Conservation (phyloP, 30 jellyfish, hydroid and myxozoan genomes). For the Clytia hemisphaerica region DNA sequence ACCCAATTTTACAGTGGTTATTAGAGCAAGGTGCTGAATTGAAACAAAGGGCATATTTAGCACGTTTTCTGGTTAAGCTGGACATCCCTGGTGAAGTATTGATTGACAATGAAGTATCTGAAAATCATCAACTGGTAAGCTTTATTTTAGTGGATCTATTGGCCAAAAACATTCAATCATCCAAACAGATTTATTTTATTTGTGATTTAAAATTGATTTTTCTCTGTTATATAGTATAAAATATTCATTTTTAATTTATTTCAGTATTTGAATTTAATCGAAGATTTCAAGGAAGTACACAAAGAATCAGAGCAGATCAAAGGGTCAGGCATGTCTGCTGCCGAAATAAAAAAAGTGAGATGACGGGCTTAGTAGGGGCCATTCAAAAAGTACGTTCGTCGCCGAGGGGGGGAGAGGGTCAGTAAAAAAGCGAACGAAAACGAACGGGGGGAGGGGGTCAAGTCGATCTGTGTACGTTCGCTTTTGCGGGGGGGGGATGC, state of each 20-base stretch:
- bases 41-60: slow-evolving; percentile 85
- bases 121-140: slow-evolving; percentile 50
- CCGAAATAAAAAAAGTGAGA: slow-evolving; percentile 79
- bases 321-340: slow-evolving; percentile 59
- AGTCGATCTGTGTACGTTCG: too few species aligned
- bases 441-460: too few species aligned
- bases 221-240: too few species aligned
- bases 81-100: slow-evolving; percentile 79
- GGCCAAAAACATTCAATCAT: not conserved
- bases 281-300: slow-evolving; percentile 62
- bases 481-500: too few species aligned
- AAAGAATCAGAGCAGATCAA: slow-evolving; percentile 53
- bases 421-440: too few species aligned
- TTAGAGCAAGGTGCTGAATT: slow-evolving; percentile 67
- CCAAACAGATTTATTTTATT: too few species aligned
- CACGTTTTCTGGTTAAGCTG: slow-evolving; percentile 63
- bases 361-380: not conserved
- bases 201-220: too few species aligned
- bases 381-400: too few species aligned
- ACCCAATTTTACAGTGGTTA: slow-evolving; percentile 72
- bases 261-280: slow-evolving; percentile 66
- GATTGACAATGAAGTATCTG: slow-evolving; percentile 74
- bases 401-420: too few species aligned
- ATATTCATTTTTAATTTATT: not conserved
- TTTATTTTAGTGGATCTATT: not conserved